phyloP scores from a whole-genome alignment of 1,140 invertebrate species.

The Lineus longissimus region DNA sequence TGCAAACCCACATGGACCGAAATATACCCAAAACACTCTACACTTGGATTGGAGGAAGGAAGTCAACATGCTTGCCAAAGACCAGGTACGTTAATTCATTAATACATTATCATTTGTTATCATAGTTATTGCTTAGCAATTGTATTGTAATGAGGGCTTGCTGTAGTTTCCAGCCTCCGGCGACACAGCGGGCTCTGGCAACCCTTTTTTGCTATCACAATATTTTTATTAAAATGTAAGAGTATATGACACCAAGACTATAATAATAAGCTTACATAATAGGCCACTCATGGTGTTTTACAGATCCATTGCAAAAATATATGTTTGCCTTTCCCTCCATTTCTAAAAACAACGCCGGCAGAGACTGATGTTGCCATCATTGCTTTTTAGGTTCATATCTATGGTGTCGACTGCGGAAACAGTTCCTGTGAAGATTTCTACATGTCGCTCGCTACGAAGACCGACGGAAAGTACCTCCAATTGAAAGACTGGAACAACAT shows the following conservation, averaged over 20 bases:
- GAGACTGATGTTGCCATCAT: too few species aligned
- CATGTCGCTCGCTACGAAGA: conserved; percentile 24
- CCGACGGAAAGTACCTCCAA: conserved; percentile 32
- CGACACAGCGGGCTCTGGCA: too few species aligned
- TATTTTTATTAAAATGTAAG: too few species aligned
- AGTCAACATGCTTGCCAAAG: conserved; percentile 16
- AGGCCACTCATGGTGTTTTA: too few species aligned
- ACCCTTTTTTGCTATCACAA: too few species aligned
- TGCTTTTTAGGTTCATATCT: conserved; percentile 34
- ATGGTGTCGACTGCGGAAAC: conserved; percentile 28
- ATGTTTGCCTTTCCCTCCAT: too few species aligned
- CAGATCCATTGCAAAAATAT: too few species aligned
- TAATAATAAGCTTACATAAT: too few species aligned
- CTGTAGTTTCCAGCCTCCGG: too few species aligned
- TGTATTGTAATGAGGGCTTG: too few species aligned
- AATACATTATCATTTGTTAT: neutral
- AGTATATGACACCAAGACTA: too few species aligned
- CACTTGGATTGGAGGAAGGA: conserved; percentile 38
- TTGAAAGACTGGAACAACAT: conserved; percentile 32
- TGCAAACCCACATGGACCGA: conserved; percentile 31
- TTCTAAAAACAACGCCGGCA: too few species aligned
- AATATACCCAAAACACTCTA: conserved; percentile 21
- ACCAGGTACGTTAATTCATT: conserved; percentile 13
- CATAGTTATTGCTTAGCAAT: neutral
- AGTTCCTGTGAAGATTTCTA: conserved; percentile 27